Percentiles rank a stretch among this genome's conserved stretches.
Evolutionary conservation across 2,888 invertebrate genomes (phyloP).

Genomic region (Meta bourneti): DNA sequence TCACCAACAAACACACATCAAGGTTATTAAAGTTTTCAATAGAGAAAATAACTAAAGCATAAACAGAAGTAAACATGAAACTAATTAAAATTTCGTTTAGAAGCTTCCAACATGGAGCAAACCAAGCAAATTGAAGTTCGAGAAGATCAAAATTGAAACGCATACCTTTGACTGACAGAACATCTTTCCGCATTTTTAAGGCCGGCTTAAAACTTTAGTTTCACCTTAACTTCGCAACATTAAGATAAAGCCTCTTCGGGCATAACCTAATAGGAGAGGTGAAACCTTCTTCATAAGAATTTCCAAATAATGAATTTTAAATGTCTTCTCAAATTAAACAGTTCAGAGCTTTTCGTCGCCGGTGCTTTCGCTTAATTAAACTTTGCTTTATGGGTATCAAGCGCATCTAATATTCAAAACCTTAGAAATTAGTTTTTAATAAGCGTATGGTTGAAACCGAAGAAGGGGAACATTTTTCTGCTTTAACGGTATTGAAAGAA

Average conservation of each 20-base stretch:
- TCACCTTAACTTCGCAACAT: neutral
- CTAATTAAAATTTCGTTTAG: neutral
- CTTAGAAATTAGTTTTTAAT: neutral
- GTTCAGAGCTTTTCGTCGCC: neutral
- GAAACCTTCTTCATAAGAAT: neutral
- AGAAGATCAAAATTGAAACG: neutral
- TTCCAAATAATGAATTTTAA: constrained; percentile 27
- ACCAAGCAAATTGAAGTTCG: neutral
- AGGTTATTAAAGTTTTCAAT: too few relatives aligned
- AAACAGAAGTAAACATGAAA: neutral
- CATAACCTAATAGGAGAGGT: constrained; percentile 1
- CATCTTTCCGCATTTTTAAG: neutral
- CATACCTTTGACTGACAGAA: neutral
- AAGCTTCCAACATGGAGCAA: neutral
- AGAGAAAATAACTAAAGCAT: too few relatives aligned
- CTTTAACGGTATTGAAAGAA: neutral
- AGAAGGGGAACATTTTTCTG: neutral
- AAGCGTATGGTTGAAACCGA: neutral
- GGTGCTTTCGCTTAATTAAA: constrained; percentile 34
- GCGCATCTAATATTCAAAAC: neutral
- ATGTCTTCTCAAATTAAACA: constrained; percentile 5
- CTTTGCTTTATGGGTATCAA: constrained; percentile 18
- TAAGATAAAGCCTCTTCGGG: constrained; percentile 2
- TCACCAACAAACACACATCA: too few relatives aligned
- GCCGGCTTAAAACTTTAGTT: constrained; percentile 3